Evolutionary conservation across 2,888 invertebrate genomes (phyloP), one percentile per base, ranked within the genome.

Genomic region (Hylaea fasciaria): DNA sequence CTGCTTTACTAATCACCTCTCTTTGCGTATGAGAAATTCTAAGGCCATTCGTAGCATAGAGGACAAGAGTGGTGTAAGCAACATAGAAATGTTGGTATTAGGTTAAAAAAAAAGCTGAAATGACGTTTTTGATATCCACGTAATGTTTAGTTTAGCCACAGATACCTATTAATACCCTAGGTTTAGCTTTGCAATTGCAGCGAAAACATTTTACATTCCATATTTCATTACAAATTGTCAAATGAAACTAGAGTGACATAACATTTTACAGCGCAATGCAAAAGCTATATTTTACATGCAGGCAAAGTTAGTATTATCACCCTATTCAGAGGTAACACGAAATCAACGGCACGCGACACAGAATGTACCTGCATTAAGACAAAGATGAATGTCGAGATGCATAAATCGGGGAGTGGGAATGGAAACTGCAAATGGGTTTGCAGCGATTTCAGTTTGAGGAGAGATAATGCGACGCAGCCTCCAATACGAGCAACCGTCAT

Each of bases 401-500:
- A 54, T 62, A 58, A 40, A 54, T 35, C 37, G 11, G 39, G 41
- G 17, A 55, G 40, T 58, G 51, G 55, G 39, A 54, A 62, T 62
- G 58, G 44, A 57, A 57, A 55, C 47, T 52, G 59, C 54, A 63
- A 61, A 59, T 62, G 53, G 57, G 54, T 64, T 61, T 61, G 57
- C 48, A 59, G 57, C 47, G 56, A 64, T 60, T 57, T 63, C 57
- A 67, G 62, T 67, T 64, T 60, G 61, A 63, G 55, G 32, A 16
- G 61, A 61, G 62, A 69, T 65, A 66, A 62, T 53, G 49, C 32
- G 44, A 46, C 14, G 50, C 53, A 52, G 43, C 52, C 44, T 65
- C 56, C 50, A 85, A 85, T 89, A 89, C 89, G 88, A 87, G 86
- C 86, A 81, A 82, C 80, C 86, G 91, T 91, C 91, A 91, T 91